These are phyloP conservation scores for Chrysopa pallens DNA, from an alignment of 1,140 invertebrate genomes.

Conservation along the genomic window DNA sequence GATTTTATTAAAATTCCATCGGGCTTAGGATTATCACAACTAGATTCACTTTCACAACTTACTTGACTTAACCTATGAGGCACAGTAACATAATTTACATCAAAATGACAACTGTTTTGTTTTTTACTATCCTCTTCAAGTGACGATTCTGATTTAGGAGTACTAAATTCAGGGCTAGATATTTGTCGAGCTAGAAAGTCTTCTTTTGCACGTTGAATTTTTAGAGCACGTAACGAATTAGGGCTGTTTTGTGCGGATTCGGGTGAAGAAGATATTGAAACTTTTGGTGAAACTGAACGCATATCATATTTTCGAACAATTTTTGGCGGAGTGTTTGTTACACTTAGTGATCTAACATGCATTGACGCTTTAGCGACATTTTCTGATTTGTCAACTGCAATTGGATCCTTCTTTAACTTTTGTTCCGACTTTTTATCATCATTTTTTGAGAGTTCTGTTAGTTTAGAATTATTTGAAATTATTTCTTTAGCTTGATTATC, in stretches of 20 bases:
- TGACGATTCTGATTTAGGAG: not conserved
- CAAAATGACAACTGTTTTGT: too few species aligned
- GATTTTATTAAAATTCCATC: slow-evolving; percentile 35
- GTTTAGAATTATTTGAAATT: not conserved
- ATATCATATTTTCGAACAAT: slow-evolving; percentile 16
- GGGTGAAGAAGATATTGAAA: not conserved
- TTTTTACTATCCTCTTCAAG: slow-evolving; percentile 1
- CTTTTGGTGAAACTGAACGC: slow-evolving; percentile 13
- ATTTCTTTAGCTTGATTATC: slow-evolving; percentile 1
- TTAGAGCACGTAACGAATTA: slow-evolving; percentile 24
- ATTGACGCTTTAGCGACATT: not conserved
- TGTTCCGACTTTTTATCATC: not conserved
- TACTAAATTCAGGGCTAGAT: slow-evolving; percentile 2
- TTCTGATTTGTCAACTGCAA: not conserved
- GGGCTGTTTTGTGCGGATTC: not conserved
- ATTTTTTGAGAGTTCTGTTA: not conserved
- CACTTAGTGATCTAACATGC: not conserved
- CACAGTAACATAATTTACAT: not conserved
- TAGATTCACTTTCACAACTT: slow-evolving; percentile 33
- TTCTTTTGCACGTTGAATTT: slow-evolving; percentile 40
- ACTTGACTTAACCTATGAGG: slow-evolving; percentile 29
- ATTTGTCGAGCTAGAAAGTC: slow-evolving; percentile 27
- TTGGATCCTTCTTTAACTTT: not conserved
- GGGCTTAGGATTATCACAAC: slow-evolving; percentile 19
- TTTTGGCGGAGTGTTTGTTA: slow-evolving; percentile 11